Evolutionary conservation across 2,113 vertebrate species (phyloP), one percentile per base, ranked within the genome.

Genomic region (Callocephalon fimbriatum): DNA sequence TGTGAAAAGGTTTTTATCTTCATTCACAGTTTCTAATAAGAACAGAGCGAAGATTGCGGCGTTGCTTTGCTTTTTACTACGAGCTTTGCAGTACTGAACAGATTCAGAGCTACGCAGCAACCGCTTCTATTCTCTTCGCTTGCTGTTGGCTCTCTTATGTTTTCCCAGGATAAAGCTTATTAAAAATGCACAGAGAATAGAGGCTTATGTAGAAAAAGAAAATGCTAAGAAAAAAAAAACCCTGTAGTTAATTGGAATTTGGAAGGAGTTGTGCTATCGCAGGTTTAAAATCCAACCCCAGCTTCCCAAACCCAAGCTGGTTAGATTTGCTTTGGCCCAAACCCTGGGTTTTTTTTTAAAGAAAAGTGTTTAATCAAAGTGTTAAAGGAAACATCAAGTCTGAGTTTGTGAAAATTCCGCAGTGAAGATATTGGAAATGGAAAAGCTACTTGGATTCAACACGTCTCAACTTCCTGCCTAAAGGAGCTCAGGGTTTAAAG

Each of bases 121-220:
- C 58, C 63, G 88, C 88, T 90, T 94, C 93, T 90, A 88, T 88
- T 90, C 92, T 90, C 66, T 94, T 72, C 44, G 44, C 80, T 91
- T 20, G 68, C 79, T 94, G 86, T 68, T 74, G 47, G 68, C 2
- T 0, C 75, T 82, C 94, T 92, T 80, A 40, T 94, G 95, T 95
- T 97, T 97, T 96, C 91, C 86, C 89, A 93, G 95, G 94, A 94
- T 93, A 96, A 97, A 93, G 70, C 95, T 93, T 78, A 96, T 97
- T 95, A 95, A 96, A 97, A 91, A 95, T 96, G 89, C 94, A 95
- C 70, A 87, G 85, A 96, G 93, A 93, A 95, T 50, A 94, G 93
- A 94, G 35, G 83, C 86, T 96, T 95, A 74, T 67, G 73, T 32
- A 93, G 88, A 23, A 62, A 82, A 67, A 62, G 40, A 83, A 85